Evolutionary conservation across 2,888 invertebrate genomes (phyloP).

Genomic region (Sesamia inferens): DNA sequence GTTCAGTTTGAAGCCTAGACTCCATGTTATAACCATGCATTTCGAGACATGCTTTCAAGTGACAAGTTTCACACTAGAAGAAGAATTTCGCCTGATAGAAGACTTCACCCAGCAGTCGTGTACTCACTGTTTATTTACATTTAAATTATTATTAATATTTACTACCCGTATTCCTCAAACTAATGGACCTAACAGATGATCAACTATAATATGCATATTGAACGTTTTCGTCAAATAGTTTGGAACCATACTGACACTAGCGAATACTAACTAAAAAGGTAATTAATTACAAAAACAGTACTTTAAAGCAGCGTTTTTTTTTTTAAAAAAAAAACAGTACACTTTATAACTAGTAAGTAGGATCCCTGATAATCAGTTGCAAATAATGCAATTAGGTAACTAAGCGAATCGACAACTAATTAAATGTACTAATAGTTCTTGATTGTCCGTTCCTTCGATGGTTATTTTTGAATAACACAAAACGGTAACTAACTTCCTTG

Average conservation of each 20-base stretch:
- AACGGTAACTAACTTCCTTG: constrained; percentile 9
- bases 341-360: background rate
- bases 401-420: background rate
- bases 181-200: constrained; percentile 6
- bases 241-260: constrained; percentile 10
- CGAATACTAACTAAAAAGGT: constrained; percentile 12
- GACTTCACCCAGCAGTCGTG: too few species aligned
- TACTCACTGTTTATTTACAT: constrained; percentile 9
- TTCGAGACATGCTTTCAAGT: background rate
- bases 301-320: too few species aligned
- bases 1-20: background rate
- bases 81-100: too few species aligned
- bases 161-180: background rate
- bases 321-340: background rate
- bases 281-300: background rate
- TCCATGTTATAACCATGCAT: background rate
- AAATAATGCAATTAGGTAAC: background rate
- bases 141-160: background rate
- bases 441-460: background rate
- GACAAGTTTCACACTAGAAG: background rate
- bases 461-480: background rate
- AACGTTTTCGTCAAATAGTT: constrained; percentile 12
- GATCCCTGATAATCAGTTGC: background rate
- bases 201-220: background rate
- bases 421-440: background rate